These are phyloP conservation scores for Dexiosoma caninum DNA, from an alignment of 2,888 invertebrate genomes.

Conservation along the genomic window DNA sequence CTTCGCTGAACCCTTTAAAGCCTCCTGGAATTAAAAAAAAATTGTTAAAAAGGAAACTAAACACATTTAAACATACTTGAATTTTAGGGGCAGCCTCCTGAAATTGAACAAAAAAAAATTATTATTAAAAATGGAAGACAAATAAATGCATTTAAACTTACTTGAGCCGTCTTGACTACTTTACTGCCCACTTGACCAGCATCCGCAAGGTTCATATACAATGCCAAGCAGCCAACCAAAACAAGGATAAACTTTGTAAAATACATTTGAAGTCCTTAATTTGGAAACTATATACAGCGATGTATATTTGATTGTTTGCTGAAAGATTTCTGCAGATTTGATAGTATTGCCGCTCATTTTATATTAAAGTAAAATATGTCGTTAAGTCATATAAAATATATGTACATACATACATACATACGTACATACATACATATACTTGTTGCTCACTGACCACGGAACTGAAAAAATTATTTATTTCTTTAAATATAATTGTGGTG, in stretches of 20 bases:
- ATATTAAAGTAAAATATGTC: too few species aligned
- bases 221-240: not conserved
- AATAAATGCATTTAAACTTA: not conserved
- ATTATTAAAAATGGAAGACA: not conserved
- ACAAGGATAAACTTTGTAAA: constrained; percentile 19
- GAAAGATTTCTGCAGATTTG: too few species aligned
- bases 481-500: not conserved
- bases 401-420: too few species aligned
- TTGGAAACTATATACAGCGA: too few species aligned
- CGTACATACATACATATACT: too few species aligned
- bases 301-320: too few species aligned
- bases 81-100: not conserved
- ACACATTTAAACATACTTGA: not conserved
- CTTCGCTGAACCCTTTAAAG: not conserved
- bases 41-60: too few species aligned
- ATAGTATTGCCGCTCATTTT: too few species aligned
- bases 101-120: not conserved
- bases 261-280: constrained; percentile 26
- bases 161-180: constrained; percentile 2
- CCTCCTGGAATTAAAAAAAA: not conserved
- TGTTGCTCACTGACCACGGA: not conserved
- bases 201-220: constrained; percentile 13
- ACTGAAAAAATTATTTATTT: not conserved
- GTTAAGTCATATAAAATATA: too few species aligned
- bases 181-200: constrained; percentile 17